These are phyloP conservation scores for Drosophila rellima DNA, from an alignment of 2,888 invertebrate species.

Conservation along the genomic window DNA sequence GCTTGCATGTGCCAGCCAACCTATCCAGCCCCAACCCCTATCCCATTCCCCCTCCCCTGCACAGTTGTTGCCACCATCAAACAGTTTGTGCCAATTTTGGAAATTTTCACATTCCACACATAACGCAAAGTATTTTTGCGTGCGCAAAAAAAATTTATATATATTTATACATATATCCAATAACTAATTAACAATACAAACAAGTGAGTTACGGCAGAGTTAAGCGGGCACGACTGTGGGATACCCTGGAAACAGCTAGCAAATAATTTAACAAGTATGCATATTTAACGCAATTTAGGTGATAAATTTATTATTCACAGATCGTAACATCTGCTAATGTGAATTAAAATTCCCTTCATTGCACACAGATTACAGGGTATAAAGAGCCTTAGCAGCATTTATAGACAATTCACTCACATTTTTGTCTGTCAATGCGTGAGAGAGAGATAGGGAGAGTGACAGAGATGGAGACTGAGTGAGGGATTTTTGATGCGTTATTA, in stretches of 20 bases:
- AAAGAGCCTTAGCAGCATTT: slow-evolving; percentile 8
- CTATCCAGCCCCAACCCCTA: not conserved
- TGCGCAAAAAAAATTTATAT: slow-evolving; percentile 40
- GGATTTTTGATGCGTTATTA: slow-evolving; percentile 74
- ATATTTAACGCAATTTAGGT: not conserved
- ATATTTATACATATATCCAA: slow-evolving; percentile 40
- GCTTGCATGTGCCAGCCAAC: slow-evolving; percentile 23
- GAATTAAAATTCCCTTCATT: not conserved
- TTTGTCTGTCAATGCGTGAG: slow-evolving; percentile 7
- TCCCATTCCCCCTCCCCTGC: not conserved
- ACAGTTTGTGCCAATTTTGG: slow-evolving; percentile 52
- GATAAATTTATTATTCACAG: too few species aligned
- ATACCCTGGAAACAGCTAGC: not conserved
- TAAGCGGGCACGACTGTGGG: not conserved
- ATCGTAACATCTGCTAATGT: too few species aligned
- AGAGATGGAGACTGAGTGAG: slow-evolving; percentile 21
- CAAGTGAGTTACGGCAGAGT: slow-evolving; percentile 14
- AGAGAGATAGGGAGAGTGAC: not conserved
- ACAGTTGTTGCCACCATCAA: not conserved
- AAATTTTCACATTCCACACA: slow-evolving; percentile 68
- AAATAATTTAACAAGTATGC: not conserved
- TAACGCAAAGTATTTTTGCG: slow-evolving; percentile 55
- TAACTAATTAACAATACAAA: slow-evolving; percentile 75
- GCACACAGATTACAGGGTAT: not conserved
- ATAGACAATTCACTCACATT: slow-evolving; percentile 16